These are phyloP conservation scores for Pangasianodon hypophthalmus DNA, from an alignment of 2,113 vertebrate genomes.

Conservation along the genomic window DNA sequence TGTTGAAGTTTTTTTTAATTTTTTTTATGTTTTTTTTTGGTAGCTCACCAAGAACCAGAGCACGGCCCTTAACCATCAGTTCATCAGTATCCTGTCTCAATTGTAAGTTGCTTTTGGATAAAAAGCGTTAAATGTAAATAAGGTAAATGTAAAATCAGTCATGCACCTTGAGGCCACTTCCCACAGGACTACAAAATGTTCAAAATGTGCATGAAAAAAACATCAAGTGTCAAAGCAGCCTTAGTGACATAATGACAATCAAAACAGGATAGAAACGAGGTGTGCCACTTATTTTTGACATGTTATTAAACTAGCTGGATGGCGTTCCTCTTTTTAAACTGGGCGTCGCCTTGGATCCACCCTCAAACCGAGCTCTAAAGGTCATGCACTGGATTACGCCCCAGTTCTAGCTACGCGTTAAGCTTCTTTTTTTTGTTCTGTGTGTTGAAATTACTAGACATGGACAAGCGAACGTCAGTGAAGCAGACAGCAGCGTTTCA, in stretches of 20 bases:
- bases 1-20: too few species aligned
- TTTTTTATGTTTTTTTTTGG: too few species aligned
- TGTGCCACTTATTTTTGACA: neutral
- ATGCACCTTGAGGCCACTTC: neutral
- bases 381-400: neutral
- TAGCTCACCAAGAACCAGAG: neutral
- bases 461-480: neutral
- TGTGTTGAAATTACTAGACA: neutral
- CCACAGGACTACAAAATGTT: neutral
- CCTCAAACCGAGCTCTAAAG: neutral
- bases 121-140: neutral
- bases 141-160: neutral
- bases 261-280: neutral
- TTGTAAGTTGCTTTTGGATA: too few species aligned
- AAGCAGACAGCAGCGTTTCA: slow-evolving; percentile 3
- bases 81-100: too few species aligned
- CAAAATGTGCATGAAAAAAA: too few species aligned
- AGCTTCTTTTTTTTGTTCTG: neutral
- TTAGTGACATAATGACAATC: neutral
- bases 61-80: neutral
- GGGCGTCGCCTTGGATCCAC: neutral
- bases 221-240: neutral
- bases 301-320: neutral
- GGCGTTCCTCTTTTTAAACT: neutral
- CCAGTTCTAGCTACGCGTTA: neutral